Evolutionary conservation across 1,140 invertebrate genomes (phyloP).

Genomic region (Dreissena polymorpha): DNA sequence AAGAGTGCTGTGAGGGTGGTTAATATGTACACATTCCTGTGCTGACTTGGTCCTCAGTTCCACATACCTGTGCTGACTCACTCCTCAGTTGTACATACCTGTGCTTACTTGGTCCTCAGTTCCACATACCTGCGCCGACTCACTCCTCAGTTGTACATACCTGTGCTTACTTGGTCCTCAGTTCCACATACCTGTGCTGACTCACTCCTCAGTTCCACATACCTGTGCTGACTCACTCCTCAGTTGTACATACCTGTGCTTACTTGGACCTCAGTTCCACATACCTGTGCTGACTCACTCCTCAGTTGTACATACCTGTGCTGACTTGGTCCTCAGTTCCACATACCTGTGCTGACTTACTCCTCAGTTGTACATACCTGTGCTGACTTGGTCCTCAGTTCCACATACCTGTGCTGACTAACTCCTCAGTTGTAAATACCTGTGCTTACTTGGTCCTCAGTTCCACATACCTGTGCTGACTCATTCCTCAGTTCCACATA

Average conservation of each 20-base stretch:
- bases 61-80: slow-evolving; percentile 65
- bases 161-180: slow-evolving; percentile 65
- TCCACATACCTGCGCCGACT: too few species aligned
- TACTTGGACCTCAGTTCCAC: too few species aligned
- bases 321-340: slow-evolving; percentile 64
- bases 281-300: slow-evolving; percentile 67
- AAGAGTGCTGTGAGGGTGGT: too few species aligned
- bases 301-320: slow-evolving; percentile 66
- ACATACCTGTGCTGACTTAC: too few species aligned
- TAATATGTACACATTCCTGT: slow-evolving; percentile 58
- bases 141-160: slow-evolving; percentile 57
- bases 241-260: too few species aligned
- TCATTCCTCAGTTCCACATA: slow-evolving; percentile 65
- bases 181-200: slow-evolving; percentile 66
- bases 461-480: slow-evolving; percentile 63
- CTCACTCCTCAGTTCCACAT: slow-evolving; percentile 63
- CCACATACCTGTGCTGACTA: slow-evolving; percentile 66
- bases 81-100: slow-evolving; percentile 66
- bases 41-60: slow-evolving; percentile 65
- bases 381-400: slow-evolving; percentile 64
- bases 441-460: too few species aligned
- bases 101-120: slow-evolving; percentile 63
- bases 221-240: slow-evolving; percentile 68
- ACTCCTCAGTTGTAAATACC: slow-evolving; percentile 65
- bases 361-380: slow-evolving; percentile 62